phyloP scores from a whole-genome alignment of 2,113 vertebrate genomes.

The Gymnarchus niloticus region DNA sequence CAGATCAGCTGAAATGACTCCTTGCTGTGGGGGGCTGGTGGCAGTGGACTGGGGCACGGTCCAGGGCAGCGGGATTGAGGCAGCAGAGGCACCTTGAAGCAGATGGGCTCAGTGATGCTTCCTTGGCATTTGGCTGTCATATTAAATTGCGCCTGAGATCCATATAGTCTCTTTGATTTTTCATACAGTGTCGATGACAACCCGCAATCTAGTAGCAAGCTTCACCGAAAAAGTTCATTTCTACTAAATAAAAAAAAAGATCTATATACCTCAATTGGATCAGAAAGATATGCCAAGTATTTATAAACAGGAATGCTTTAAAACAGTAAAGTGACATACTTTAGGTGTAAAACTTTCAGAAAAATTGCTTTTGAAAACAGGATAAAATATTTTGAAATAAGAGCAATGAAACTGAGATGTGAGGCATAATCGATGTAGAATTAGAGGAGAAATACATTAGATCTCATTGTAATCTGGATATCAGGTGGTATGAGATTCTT shows the following conservation, averaged over 20 bases:
- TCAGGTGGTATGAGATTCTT: not conserved
- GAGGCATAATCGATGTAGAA: not conserved
- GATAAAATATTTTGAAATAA: not conserved
- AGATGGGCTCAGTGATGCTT: not conserved
- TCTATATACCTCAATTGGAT: not conserved
- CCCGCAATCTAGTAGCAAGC: not conserved
- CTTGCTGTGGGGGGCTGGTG: not conserved
- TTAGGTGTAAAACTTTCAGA: not conserved
- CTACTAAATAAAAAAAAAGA: too few relatives aligned
- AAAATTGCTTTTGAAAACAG: too few relatives aligned
- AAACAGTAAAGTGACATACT: not conserved
- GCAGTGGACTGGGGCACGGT: not conserved
- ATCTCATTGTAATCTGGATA: not conserved
- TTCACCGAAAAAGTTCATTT: not conserved
- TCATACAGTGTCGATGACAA: not conserved
- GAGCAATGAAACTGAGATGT: not conserved
- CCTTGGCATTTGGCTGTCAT: not conserved
- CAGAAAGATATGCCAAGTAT: not conserved
- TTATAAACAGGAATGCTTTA: not conserved
- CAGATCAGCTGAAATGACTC: slow-evolving; percentile 6
- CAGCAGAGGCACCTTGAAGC: slow-evolving; percentile 1
- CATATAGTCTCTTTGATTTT: not conserved
- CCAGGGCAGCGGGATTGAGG: not conserved
- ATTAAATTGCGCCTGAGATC: not conserved
- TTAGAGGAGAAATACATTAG: not conserved